A percentile compares a stretch with the other conserved stretches of the same genome.
Conservation (phyloP, 2,888 invertebrate species). For the Leucophenga maculata region DNA sequence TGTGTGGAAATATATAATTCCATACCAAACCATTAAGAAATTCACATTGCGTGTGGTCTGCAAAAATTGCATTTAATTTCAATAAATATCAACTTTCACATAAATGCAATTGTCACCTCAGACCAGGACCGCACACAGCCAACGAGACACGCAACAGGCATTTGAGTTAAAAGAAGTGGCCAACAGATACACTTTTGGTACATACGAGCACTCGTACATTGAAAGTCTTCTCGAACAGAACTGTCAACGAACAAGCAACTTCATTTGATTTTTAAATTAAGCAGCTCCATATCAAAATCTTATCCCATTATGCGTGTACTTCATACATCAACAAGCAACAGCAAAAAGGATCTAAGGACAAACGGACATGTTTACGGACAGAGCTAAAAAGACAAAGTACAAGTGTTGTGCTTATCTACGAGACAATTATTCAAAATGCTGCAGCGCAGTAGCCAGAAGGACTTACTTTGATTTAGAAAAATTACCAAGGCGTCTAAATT, state of each 20-base stretch:
- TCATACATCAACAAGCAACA: slow-evolving; percentile 20
- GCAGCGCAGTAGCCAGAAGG: slow-evolving; percentile 23
- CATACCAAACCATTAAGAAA: no score
- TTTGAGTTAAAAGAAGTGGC: no score
- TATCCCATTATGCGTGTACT: slow-evolving; percentile 23
- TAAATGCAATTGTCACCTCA: slow-evolving; percentile 58
- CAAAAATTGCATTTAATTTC: neutral
- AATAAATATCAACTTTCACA: slow-evolving; percentile 57
- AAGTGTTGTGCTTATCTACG: slow-evolving; percentile 48
- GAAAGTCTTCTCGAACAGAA: neutral
- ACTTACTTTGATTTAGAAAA: slow-evolving; percentile 54
- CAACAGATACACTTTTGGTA: no score
- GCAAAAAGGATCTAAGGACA: neutral
- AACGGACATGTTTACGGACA: no score
- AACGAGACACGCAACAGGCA: neutral
- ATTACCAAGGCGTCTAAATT: slow-evolving; percentile 42
- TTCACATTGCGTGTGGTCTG: slow-evolving; percentile 2
- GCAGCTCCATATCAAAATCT: slow-evolving; percentile 25
- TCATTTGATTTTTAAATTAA: slow-evolving; percentile 40
- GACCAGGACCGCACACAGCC: slow-evolving; percentile 32
- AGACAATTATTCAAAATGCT: slow-evolving; percentile 55
- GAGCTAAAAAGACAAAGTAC: slow-evolving; percentile 7
- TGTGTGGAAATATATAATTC: no score
- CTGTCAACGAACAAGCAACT: slow-evolving; percentile 49
- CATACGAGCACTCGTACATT: no score